Evolutionary conservation across 2,797 vertebrate species (phyloP).

Genomic region (Hippocampus kuda): DNA sequence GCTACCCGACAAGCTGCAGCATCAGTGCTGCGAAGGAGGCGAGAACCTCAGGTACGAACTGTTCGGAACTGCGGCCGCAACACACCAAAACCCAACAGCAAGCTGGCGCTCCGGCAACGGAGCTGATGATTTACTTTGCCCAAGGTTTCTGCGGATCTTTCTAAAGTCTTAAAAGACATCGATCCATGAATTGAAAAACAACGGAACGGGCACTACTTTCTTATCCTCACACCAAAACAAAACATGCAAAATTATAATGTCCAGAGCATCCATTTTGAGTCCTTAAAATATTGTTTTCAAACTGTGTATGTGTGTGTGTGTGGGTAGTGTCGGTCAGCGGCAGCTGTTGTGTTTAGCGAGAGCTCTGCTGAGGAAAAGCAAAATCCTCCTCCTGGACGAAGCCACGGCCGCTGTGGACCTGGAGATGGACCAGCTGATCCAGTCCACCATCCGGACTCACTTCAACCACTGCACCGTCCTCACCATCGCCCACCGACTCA

Average conservation of each 20-base stretch:
- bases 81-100: too few relatives aligned
- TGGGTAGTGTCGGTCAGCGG: conserved; percentile 70
- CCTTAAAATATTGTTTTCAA: too few relatives aligned
- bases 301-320: background rate
- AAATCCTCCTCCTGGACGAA: conserved; percentile 86
- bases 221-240: too few relatives aligned
- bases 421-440: conserved; percentile 82
- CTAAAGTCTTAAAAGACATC: too few relatives aligned
- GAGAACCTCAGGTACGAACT: conserved; percentile 41
- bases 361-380: conserved; percentile 83
- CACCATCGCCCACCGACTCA: conserved; percentile 83
- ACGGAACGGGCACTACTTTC: too few relatives aligned
- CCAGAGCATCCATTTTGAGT: too few relatives aligned
- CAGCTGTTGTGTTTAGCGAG: conserved; percentile 86
- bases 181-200: too few relatives aligned
- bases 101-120: too few relatives aligned
- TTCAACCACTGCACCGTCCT: conserved; percentile 81
- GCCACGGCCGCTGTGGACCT: conserved; percentile 87
- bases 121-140: too few relatives aligned
- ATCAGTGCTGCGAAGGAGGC: conserved; percentile 1
- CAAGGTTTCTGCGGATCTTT: too few relatives aligned
- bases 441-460: conserved; percentile 80
- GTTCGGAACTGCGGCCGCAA: too few relatives aligned
- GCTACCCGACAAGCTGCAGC: background rate
- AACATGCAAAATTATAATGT: too few relatives aligned